A percentile compares a stretch with the other conserved stretches of the same genome.
Evolutionary conservation across 2,888 invertebrate species (phyloP).

Genomic region (Odontocolon sp.): DNA sequence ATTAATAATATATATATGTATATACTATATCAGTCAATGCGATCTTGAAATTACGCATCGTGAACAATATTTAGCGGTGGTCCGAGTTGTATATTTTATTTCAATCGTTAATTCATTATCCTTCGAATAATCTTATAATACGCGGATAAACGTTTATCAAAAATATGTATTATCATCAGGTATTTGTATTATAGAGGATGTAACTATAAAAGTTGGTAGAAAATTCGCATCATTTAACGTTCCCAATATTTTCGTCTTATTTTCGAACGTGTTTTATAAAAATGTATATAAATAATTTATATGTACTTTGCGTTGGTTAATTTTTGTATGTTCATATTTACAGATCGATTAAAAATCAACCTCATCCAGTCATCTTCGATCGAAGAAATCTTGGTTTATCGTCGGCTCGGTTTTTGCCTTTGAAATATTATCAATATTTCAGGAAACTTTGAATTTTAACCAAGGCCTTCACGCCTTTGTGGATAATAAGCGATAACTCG

Average conservation of each 20-base stretch:
- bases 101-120: not conserved
- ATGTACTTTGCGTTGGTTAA: not conserved
- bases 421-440: too few species aligned
- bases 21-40: slow-evolving; percentile 16
- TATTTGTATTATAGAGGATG: not conserved
- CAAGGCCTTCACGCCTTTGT: too few species aligned
- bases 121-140: not conserved
- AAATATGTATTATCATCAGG: slow-evolving; percentile 20
- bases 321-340: not conserved
- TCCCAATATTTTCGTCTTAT: not conserved
- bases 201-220: slow-evolving; percentile 16
- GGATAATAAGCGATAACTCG: too few species aligned
- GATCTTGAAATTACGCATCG: slow-evolving; percentile 11
- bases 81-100: not conserved
- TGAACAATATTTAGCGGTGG: not conserved
- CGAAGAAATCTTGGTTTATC: too few species aligned
- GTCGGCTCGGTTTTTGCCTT: too few species aligned
- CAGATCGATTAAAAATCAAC: too few species aligned
- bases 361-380: too few species aligned
- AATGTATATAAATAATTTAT: not conserved
- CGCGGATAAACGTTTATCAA: slow-evolving; percentile 42
- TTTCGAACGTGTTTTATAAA: not conserved
- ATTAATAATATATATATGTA: not conserved
- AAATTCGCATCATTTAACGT: slow-evolving; percentile 8
- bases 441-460: not conserved